These are phyloP conservation scores for Odiellus spinosus DNA, from an alignment of 2,888 invertebrate genomes.

Conservation along the genomic window DNA sequence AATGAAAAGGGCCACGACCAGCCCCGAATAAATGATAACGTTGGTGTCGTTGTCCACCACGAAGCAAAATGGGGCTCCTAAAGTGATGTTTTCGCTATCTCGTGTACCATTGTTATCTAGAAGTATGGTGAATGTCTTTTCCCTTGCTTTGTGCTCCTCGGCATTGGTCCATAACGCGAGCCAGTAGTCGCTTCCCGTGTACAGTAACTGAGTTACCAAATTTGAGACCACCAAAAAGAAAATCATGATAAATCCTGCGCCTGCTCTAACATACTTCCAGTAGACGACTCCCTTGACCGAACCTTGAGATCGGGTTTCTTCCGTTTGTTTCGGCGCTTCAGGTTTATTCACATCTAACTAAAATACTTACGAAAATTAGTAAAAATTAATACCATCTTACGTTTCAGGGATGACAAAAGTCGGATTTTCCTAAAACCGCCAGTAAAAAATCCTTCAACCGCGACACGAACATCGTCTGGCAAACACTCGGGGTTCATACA, in stretches of 20 bases:
- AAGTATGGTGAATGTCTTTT: background rate
- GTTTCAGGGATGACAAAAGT: too few relatives aligned
- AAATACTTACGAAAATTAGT: too few relatives aligned
- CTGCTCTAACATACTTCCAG: conserved; percentile 30
- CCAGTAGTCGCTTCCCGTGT: conserved; percentile 19
- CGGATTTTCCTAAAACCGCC: too few relatives aligned
- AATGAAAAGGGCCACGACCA: conserved; percentile 13
- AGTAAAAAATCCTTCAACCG: too few relatives aligned
- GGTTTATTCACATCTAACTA: too few relatives aligned
- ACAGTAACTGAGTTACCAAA: conserved; percentile 27
- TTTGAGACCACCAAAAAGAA: conserved; percentile 28
- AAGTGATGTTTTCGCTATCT: background rate
- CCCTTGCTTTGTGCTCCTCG: conserved; percentile 7
- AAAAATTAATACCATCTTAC: too few relatives aligned
- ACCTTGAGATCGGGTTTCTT: conserved; percentile 11
- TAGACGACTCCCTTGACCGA: conserved; percentile 23
- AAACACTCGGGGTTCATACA: too few relatives aligned
- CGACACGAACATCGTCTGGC: too few relatives aligned
- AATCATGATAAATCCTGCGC: conserved; percentile 25
- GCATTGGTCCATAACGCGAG: conserved; percentile 17
- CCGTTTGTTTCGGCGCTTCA: conserved; percentile 4
- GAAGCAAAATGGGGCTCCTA: too few relatives aligned
- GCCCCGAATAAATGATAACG: conserved; percentile 11
- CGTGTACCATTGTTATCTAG: background rate
- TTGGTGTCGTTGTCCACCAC: conserved; percentile 2